phyloP scores from a whole-genome alignment of 2,797 vertebrate genomes.

The Sphaeramia orbicularis region DNA sequence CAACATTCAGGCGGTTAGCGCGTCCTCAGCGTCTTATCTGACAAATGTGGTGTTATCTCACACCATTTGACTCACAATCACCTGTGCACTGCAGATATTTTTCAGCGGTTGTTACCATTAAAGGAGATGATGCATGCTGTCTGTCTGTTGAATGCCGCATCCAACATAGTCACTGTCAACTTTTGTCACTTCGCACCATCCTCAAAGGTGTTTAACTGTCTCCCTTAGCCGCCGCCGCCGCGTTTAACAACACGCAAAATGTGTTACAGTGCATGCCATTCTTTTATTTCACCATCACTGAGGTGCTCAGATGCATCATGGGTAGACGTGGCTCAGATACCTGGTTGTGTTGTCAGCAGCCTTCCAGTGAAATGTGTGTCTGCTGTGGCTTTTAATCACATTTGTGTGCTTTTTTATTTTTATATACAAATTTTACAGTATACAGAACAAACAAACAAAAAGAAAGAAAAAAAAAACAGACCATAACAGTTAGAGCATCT shows the following conservation, averaged over 20 bases:
- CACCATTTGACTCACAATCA: not conserved
- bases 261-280: not conserved
- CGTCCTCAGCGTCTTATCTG: not conserved
- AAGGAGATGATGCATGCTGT: slow-evolving; percentile 13
- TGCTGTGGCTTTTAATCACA: slow-evolving; percentile 44
- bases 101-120: not conserved
- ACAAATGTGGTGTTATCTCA: not conserved
- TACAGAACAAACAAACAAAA: too few species aligned
- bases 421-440: too few species aligned
- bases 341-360: slow-evolving; percentile 14
- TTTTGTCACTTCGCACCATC: not conserved
- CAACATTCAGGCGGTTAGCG: not conserved
- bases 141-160: slow-evolving; percentile 2
- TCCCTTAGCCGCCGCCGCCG: not conserved
- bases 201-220: not conserved
- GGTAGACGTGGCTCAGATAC: slow-evolving; percentile 2
- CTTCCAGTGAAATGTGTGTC: slow-evolving; percentile 14
- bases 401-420: slow-evolving; percentile 18
- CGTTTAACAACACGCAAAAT: not conserved
- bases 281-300: slow-evolving; percentile 6
- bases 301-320: not conserved
- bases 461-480: too few species aligned
- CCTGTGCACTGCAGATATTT: not conserved
- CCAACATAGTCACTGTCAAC: not conserved
- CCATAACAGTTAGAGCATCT: too few species aligned